A percentile compares a stretch with the other conserved stretches of the same genome.
Conservation (phyloP, 2,888 invertebrate species). For the Lacanobia wlatinum region DNA sequence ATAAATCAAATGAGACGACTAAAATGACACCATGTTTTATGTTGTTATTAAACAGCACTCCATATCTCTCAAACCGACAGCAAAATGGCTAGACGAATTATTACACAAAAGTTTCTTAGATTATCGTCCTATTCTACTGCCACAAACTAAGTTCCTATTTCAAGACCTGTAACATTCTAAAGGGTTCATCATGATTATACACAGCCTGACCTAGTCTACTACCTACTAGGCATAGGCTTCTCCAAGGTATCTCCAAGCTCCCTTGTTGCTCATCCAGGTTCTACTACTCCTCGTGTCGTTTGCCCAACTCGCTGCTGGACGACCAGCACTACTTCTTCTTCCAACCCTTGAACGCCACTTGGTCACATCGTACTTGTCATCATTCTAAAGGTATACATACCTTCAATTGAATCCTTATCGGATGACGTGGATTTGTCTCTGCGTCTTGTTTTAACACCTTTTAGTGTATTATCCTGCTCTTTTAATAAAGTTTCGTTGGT, state of each 20-base stretch:
- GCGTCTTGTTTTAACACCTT: constrained; percentile 21
- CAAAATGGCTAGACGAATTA: background rate
- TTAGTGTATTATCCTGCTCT: constrained; percentile 4
- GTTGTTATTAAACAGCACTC: background rate
- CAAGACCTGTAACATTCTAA: background rate
- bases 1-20: too few species aligned
- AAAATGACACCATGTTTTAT: too few species aligned
- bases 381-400: constrained; percentile 15
- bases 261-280: background rate
- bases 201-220: background rate
- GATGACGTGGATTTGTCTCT: constrained; percentile 42
- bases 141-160: background rate
- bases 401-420: accelerated
- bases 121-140: background rate
- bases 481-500: constrained; percentile 33
- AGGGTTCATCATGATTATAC: too few species aligned
- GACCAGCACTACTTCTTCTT: background rate
- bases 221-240: background rate
- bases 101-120: background rate
- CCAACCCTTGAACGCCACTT: too few species aligned
- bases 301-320: background rate
- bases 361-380: background rate
- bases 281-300: background rate
- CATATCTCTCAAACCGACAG: background rate
- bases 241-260: background rate